Evolutionary conservation across 2,797 vertebrate genomes (phyloP), one percentile per base, ranked within the genome.

Genomic region (Syngnathus acus): DNA sequence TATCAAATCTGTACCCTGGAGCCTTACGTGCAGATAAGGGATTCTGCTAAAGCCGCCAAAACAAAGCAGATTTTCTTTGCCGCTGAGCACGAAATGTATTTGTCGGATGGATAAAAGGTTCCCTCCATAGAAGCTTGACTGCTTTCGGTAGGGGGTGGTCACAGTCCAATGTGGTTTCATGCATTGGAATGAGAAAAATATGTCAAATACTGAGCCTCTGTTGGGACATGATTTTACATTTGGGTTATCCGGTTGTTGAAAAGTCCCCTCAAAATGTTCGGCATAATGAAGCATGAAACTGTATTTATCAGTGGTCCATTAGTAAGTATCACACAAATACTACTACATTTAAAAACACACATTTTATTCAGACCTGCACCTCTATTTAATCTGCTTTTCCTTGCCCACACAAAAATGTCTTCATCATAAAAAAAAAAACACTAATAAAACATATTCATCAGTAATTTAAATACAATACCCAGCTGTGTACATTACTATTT

Each of bases 161-260:
- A 62, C 50, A 72, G 70, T 51, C 54, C 65, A 68, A 57, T 61
- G 21, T 19, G 55, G 62, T 38, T 42, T 67, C 61, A 43, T 19
- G 57, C 51, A 62, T 37, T 2, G 32, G 69, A 74, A 75, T 78
- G 51, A 80, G 66, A 75, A 77, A 76, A 64, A 32, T 64, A 59
- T 69, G 71, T 42, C 64, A 72, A 75, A 74, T 63, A 53, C 59
- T 65, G 51, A 73, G 51, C 38, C 45, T 75, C 68, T 63, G 64
- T 61, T 42, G 60, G 0, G 14, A 60, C 65, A 62, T 68, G 69
- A 79, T 79, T 50, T 65, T 78, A 73, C 54, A 67, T 65, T 82
- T 65, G 71, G 73, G 67, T 77, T 70, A 76, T 82, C 76, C 72
- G 75, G 68, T 77, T 79, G 69, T 67, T 65, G 62, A 65, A 76